These are phyloP conservation scores for Falco concolor DNA, from an alignment of 2,797 vertebrate species.

Conservation along the genomic window DNA sequence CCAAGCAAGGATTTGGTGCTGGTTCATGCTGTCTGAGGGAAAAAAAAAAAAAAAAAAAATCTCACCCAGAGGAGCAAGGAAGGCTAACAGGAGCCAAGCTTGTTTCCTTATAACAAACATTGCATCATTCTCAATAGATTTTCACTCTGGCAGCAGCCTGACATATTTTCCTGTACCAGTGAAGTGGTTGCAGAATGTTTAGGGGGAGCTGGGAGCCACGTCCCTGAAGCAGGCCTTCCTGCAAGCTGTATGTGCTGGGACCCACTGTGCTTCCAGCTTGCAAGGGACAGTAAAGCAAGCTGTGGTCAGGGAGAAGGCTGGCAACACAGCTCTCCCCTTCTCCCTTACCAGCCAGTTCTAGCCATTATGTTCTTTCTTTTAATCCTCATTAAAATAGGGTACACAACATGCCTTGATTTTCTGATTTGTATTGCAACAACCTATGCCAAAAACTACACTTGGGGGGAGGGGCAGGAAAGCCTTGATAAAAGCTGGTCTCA, in stretches of 20 bases:
- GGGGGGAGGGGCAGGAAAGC: neutral
- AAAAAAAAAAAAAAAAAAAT: neutral
- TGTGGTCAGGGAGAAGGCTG: neutral
- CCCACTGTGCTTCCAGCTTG: neutral
- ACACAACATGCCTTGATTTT: neutral
- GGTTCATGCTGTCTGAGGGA: neutral
- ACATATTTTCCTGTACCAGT: neutral
- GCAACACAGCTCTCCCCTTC: neutral
- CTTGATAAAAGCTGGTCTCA: neutral
- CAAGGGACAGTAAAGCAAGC: neutral
- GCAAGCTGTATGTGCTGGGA: neutral
- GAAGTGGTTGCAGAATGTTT: neutral
- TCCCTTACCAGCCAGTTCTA: neutral
- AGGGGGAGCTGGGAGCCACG: neutral
- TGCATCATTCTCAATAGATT: neutral
- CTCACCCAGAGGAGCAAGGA: neutral
- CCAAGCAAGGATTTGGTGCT: neutral
- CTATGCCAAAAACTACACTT: neutral
- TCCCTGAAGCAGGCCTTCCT: neutral
- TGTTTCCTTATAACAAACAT: neutral
- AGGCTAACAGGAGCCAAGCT: neutral
- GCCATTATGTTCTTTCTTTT: neutral
- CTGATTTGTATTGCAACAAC: neutral
- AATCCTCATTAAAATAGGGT: neutral
- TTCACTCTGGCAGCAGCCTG: conserved; percentile 5